Evolutionary conservation across 2,113 vertebrate genomes (phyloP).

Genomic region (Rhizomys pruinosus): DNA sequence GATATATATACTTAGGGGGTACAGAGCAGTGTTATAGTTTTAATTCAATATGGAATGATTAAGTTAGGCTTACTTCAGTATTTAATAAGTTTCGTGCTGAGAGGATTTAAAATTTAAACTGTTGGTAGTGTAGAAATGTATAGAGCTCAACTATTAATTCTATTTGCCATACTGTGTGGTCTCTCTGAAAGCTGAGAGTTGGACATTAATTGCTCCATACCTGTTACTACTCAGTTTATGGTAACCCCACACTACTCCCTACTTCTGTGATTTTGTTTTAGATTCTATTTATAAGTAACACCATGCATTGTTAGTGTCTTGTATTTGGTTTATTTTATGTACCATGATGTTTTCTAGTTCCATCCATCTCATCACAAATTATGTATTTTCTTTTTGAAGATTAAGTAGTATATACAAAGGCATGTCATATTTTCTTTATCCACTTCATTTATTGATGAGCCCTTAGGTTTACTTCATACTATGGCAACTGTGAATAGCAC

Average conservation of each 20-base stretch:
- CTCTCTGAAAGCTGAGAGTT: background rate
- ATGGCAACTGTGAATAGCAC: background rate
- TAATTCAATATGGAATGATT: background rate
- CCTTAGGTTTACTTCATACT: background rate
- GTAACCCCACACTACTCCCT: background rate
- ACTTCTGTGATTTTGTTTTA: background rate
- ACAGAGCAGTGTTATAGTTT: background rate
- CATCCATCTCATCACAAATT: background rate
- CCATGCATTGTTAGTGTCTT: background rate
- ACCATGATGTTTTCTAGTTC: background rate
- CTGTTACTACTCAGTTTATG: background rate
- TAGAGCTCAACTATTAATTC: background rate
- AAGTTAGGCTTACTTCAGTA: background rate
- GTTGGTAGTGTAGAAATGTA: background rate
- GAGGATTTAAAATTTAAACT: background rate
- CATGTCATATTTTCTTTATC: background rate
- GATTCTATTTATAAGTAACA: background rate
- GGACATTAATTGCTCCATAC: background rate
- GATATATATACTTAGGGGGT: background rate
- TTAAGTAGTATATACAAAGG: background rate
- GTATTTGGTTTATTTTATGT: background rate
- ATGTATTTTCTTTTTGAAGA: background rate
- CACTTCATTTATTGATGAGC: background rate
- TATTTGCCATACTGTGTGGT: background rate
- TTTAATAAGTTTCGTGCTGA: background rate